Conservation (phyloP, 2,113 vertebrate species). For the Esox niger region DNA sequence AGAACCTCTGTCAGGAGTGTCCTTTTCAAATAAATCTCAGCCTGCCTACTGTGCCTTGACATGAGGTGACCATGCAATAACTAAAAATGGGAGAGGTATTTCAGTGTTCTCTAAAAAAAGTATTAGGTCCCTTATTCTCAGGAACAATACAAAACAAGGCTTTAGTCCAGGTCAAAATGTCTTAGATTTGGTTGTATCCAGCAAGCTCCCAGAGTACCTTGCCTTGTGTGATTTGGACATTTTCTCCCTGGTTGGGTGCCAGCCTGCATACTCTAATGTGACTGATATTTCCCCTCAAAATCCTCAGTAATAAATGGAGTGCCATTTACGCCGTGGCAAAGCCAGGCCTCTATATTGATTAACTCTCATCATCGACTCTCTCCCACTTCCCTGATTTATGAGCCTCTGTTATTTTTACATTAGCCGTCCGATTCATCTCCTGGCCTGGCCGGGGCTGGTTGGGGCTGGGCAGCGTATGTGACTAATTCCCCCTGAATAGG, state of each 20-base stretch:
- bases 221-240: not conserved
- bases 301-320: conserved; percentile 71
- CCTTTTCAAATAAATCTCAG: not conserved
- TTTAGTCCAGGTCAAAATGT: not conserved
- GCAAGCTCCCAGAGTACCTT: not conserved
- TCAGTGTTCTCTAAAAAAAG: not conserved
- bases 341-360: conserved; percentile 75
- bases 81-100: too few species aligned
- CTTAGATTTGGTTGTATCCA: not conserved
- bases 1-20: not conserved
- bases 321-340: conserved; percentile 70
- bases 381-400: conserved; percentile 72
- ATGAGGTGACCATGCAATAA: not conserved
- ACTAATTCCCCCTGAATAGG: conserved; percentile 2
- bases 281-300: conserved; percentile 30
- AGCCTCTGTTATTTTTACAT: conserved; percentile 75
- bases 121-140: not conserved
- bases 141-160: not conserved
- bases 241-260: not conserved
- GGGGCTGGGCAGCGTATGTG: conserved; percentile 54
- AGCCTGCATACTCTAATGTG: conserved; percentile 18
- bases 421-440: conserved; percentile 74
- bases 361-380: conserved; percentile 72
- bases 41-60: not conserved
- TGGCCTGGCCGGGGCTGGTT: conserved; percentile 35